Conservation (phyloP, 2,113 vertebrate genomes). For the Crotalus viridis region DNA sequence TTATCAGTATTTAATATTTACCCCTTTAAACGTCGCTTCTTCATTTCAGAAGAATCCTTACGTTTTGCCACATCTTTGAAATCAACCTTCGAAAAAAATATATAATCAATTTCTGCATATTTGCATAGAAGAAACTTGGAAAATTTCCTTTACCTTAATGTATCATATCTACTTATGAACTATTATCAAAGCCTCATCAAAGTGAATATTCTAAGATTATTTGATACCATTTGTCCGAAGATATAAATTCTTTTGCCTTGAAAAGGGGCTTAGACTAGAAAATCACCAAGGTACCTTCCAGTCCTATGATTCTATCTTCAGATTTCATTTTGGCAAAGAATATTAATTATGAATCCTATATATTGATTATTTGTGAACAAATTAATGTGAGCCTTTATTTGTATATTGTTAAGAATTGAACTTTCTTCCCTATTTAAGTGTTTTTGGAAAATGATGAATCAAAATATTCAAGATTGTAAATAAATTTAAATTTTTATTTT, state of each 20-base stretch:
- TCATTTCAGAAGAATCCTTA: conserved; percentile 16
- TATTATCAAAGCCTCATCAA: not conserved
- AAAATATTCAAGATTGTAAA: too few species aligned
- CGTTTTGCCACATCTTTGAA: not conserved
- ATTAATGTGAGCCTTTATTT: not conserved
- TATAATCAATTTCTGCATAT: not conserved
- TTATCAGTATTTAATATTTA: conserved; percentile 3
- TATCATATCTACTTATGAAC: not conserved
- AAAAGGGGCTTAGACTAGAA: not conserved
- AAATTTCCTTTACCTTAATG: not conserved
- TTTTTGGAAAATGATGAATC: not conserved
- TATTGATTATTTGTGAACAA: not conserved
- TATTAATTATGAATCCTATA: not conserved
- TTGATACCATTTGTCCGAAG: not conserved
- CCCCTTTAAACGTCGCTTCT: conserved; percentile 20
- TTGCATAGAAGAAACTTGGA: not conserved
- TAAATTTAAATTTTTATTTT: too few species aligned
- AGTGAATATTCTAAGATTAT: not conserved
- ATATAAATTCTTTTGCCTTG: not conserved
- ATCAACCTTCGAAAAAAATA: conserved; percentile 15
- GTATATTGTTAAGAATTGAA: not conserved
- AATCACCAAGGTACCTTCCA: not conserved
- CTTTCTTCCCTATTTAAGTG: not conserved
- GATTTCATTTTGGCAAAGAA: not conserved
- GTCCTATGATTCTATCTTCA: not conserved